These are phyloP conservation scores for Centropus bengalensis DNA, from an alignment of 2,113 vertebrate species.

Conservation along the genomic window DNA sequence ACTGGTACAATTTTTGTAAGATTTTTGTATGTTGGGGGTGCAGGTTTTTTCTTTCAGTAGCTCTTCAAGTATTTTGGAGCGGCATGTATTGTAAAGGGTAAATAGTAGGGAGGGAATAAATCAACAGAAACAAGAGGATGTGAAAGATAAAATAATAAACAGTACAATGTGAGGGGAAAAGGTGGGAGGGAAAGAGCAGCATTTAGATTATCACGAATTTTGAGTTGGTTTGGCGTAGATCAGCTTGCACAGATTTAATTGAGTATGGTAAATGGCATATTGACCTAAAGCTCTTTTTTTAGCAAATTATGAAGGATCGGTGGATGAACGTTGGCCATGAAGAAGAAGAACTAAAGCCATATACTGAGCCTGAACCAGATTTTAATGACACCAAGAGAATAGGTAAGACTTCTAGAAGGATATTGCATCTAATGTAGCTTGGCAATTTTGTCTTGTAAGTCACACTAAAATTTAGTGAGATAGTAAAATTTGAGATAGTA, in stretches of 20 bases:
- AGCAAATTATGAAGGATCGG: constrained; percentile 99
- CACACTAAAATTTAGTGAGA: not conserved
- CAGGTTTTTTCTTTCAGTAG: not conserved
- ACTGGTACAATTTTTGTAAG: not conserved
- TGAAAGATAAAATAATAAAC: not conserved
- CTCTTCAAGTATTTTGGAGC: not conserved
- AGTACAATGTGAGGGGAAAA: not conserved
- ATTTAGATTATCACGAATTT: not conserved
- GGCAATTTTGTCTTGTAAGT: not conserved
- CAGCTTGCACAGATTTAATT: not conserved
- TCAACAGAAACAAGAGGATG: not conserved
- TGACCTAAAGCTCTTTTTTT: not conserved
- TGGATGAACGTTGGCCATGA: constrained; percentile 98
- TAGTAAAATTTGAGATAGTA: not conserved
- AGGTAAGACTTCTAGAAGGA: constrained; percentile 73
- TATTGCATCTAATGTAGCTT: not conserved
- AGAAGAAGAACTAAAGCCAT: constrained; percentile 93
- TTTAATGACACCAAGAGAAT: constrained; percentile 92
- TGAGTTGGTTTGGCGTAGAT: not conserved
- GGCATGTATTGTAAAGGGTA: not conserved
- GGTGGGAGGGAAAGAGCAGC: not conserved
- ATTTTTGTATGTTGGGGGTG: not conserved
- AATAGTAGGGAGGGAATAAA: not conserved
- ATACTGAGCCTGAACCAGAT: constrained; percentile 91
- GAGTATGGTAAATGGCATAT: not conserved